A percentile compares a stretch with the other conserved stretches of the same genome.
These are phyloP conservation scores for Lucilia sericata DNA, from an alignment of 1,140 invertebrate genomes.

Conservation along the genomic window DNA sequence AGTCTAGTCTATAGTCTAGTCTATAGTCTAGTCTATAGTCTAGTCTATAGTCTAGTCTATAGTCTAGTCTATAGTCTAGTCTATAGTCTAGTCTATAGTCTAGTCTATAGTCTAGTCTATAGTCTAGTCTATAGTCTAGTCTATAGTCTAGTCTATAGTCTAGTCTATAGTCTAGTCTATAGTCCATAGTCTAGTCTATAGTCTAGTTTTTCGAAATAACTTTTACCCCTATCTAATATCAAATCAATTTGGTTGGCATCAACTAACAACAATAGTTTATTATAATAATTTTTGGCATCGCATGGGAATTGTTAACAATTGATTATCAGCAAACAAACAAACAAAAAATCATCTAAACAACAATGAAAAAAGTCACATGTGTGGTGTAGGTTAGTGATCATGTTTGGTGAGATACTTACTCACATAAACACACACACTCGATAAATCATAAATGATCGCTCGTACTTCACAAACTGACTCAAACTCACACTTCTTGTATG, in stretches of 20 bases:
- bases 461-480: background rate
- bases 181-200: too few species aligned
- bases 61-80: too few species aligned
- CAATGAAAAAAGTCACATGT: background rate
- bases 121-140: too few species aligned
- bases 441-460: background rate
- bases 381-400: slow-evolving; percentile 1
- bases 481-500: background rate
- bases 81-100: too few species aligned
- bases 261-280: background rate
- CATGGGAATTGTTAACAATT: slow-evolving; percentile 3
- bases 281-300: background rate
- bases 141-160: too few species aligned
- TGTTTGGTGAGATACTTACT: background rate
- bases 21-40: too few species aligned
- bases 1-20: too few species aligned
- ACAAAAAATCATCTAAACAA: background rate
- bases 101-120: too few species aligned
- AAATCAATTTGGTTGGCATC: background rate
- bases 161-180: too few species aligned
- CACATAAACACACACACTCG: background rate
- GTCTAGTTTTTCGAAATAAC: background rate
- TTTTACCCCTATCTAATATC: background rate
- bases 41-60: too few species aligned
- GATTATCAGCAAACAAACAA: background rate